Percentiles rank a stretch among this genome's conserved stretches.
Conservation (phyloP, 2,888 invertebrate genomes). For the Hirtodrosophila cameraria region DNA sequence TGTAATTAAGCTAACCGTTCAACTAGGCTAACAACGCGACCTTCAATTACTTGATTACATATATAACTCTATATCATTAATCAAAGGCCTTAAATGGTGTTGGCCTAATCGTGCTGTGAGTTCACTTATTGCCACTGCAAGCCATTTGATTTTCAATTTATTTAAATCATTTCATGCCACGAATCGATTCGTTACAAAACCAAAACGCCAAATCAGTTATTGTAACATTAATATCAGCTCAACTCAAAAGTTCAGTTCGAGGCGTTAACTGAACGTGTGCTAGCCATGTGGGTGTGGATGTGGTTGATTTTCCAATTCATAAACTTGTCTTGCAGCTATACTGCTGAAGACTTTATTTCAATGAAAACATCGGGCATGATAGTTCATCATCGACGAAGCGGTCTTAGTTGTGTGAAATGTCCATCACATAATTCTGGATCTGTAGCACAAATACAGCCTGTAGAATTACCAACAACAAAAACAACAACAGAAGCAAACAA, state of each 20-base stretch:
- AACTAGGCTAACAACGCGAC: background rate
- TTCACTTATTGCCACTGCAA: background rate
- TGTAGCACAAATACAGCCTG: no score
- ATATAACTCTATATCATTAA: conserved; percentile 9
- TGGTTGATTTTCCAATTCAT: conserved; percentile 16
- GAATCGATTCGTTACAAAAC: conserved; percentile 47
- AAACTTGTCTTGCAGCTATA: conserved; percentile 4
- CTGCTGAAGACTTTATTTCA: no score
- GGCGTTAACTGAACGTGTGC: conserved; percentile 6
- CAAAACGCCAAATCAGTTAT: conserved; percentile 14
- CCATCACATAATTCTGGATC: no score
- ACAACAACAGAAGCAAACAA: no score
- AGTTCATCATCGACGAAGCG: conserved; percentile 12
- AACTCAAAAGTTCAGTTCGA: conserved; percentile 10
- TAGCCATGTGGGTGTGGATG: conserved; percentile 41
- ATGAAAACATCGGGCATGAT: conserved; percentile 6
- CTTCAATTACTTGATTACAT: background rate
- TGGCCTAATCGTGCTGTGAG: background rate
- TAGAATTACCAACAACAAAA: background rate
- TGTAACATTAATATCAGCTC: conserved; percentile 3
- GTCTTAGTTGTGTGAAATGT: no score
- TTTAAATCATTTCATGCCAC: conserved; percentile 31
- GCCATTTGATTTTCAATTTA: conserved; percentile 10
- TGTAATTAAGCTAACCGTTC: no score
- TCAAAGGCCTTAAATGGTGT: conserved; percentile 1